phyloP scores from a whole-genome alignment of 2,797 vertebrate genomes.

The Acanthopagrus latus region DNA sequence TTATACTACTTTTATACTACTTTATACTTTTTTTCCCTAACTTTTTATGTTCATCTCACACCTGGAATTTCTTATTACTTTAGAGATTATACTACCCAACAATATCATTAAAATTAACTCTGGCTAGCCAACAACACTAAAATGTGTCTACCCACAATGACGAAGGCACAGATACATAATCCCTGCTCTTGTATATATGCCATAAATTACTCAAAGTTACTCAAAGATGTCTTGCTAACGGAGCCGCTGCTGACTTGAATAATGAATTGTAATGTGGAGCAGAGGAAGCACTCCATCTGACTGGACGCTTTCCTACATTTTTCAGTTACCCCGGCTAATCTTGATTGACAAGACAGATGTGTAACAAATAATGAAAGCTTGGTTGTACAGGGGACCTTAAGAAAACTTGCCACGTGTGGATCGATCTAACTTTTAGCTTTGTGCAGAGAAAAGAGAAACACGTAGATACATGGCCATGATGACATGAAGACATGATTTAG shows the following conservation, averaged over 20 bases:
- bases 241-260: constrained; percentile 32
- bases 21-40: background rate
- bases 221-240: constrained; percentile 17
- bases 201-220: constrained; percentile 22
- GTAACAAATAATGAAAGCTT: background rate
- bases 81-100: background rate
- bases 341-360: constrained; percentile 33
- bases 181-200: background rate
- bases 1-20: too few relatives aligned
- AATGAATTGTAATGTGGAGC: constrained; percentile 22
- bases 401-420: background rate
- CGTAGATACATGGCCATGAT: background rate
- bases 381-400: background rate
- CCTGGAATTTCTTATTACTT: too few relatives aligned
- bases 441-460: background rate
- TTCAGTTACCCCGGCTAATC: constrained; percentile 28
- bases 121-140: background rate
- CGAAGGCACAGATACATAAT: background rate
- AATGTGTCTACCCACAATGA: background rate
- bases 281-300: constrained; percentile 29
- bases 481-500: background rate
- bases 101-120: background rate
- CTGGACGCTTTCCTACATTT: constrained; percentile 31
- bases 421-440: background rate
- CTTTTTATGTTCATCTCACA: too few relatives aligned